phyloP scores from a whole-genome alignment of 2,888 invertebrate species.

The Sisyra terminalis region DNA sequence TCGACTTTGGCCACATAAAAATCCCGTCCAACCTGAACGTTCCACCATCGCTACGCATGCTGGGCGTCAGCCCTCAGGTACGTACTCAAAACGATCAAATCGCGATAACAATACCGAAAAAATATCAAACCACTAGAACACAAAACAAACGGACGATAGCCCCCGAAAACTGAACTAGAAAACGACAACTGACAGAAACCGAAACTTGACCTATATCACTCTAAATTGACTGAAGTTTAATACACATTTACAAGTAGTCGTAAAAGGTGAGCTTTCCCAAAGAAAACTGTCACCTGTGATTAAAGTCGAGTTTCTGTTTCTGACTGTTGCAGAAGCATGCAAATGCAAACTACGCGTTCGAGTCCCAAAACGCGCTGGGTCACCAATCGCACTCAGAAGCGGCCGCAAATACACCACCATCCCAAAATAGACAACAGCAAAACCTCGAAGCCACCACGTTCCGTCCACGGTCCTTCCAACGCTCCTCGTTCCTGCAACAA shows the following conservation, averaged over 20 bases:
- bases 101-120: too few species aligned
- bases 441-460: slow-evolving; percentile 10
- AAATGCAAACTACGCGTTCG: slow-evolving; percentile 14
- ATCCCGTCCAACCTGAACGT: slow-evolving; percentile 63
- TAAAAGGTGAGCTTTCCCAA: not conserved
- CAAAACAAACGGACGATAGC: not conserved
- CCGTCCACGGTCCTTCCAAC: slow-evolving; percentile 7
- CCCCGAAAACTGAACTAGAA: not conserved
- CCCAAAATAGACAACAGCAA: slow-evolving; percentile 11
- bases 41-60: slow-evolving; percentile 83
- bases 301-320: slow-evolving; percentile 14
- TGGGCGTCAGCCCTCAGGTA: slow-evolving; percentile 89
- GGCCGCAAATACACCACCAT: slow-evolving; percentile 11
- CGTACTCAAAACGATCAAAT: slow-evolving; percentile 21
- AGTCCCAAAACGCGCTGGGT: slow-evolving; percentile 19
- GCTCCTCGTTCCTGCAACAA: slow-evolving; percentile 8
- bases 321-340: slow-evolving; percentile 27
- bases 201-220: not conserved
- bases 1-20: slow-evolving; percentile 77
- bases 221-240: not conserved
- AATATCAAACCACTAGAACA: too few species aligned
- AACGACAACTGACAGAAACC: slow-evolving; percentile 5
- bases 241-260: not conserved
- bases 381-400: slow-evolving; percentile 18
- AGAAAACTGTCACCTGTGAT: not conserved